Percentiles rank a stretch among this genome's conserved stretches.
phyloP scores from a whole-genome alignment of 2,888 invertebrate species.

The Nowickia ferox region DNA sequence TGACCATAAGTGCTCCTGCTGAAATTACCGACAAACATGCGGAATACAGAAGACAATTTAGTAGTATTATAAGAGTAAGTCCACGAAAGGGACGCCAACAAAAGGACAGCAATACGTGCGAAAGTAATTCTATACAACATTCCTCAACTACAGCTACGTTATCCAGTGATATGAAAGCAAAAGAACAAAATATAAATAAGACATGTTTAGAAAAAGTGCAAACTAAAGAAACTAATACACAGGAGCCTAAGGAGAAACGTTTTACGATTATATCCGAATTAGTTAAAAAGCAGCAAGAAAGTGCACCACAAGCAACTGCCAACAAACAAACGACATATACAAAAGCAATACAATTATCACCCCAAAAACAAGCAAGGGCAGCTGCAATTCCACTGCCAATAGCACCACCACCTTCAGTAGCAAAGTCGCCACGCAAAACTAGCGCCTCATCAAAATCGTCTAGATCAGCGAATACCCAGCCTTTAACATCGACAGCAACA shows the following conservation, averaged over 20 bases:
- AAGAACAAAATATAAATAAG: neutral
- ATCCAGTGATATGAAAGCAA: conserved; percentile 16
- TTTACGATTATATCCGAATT: conserved; percentile 80
- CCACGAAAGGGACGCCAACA: conserved; percentile 22
- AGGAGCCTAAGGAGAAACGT: conserved; percentile 68
- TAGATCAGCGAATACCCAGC: conserved; percentile 30
- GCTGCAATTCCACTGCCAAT: neutral
- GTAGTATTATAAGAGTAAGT: conserved; percentile 67
- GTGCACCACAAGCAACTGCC: neutral
- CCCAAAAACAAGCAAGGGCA: conserved; percentile 35
- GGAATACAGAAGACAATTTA: conserved; percentile 74
- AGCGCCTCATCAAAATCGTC: conserved; percentile 62
- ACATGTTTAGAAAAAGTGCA: neutral
- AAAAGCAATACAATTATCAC: conserved; percentile 35
- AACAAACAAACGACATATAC: neutral
- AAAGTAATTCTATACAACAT: conserved; percentile 21
- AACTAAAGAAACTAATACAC: neutral
- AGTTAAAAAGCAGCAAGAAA: conserved; percentile 72
- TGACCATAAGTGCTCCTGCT: conserved; percentile 69
- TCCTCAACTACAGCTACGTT: conserved; percentile 37
- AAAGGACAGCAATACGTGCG: conserved; percentile 3
- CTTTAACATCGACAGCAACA: conserved; percentile 32
- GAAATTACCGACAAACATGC: conserved; percentile 73
- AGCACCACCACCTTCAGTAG: neutral
- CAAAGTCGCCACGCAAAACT: conserved; percentile 58